phyloP scores from a whole-genome alignment of 2,797 vertebrate genomes.

The Philypnodon macrostomus region DNA sequence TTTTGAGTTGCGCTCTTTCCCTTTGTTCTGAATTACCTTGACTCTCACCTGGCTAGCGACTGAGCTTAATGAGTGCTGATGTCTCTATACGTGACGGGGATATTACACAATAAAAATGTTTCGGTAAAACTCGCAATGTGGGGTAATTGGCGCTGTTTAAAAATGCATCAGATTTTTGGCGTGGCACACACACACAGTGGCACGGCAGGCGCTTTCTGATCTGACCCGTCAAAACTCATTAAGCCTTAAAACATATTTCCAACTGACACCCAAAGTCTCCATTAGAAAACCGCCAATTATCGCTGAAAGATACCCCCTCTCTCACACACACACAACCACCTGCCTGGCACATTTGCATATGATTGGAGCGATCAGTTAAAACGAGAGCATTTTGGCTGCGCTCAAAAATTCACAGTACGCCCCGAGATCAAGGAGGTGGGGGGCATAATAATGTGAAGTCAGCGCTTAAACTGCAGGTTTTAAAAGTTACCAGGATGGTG shows the following conservation, averaged over 20 bases:
- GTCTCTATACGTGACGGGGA: constrained; percentile 71
- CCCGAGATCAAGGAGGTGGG: constrained; percentile 60
- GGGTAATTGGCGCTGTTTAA: constrained; percentile 81
- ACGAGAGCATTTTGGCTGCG: constrained; percentile 72
- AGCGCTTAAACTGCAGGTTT: constrained; percentile 73
- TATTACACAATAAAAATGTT: constrained; percentile 82
- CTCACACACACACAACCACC: too few relatives aligned
- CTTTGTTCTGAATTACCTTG: constrained; percentile 65
- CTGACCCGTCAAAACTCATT: constrained; percentile 81
- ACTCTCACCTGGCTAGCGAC: constrained; percentile 63
- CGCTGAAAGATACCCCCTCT: constrained; percentile 73
- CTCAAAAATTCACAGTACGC: constrained; percentile 74
- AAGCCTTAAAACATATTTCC: constrained; percentile 81
- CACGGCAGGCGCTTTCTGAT: constrained; percentile 68
- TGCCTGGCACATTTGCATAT: constrained; percentile 77
- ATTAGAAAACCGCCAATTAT: constrained; percentile 81
- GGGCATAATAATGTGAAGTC: constrained; percentile 67
- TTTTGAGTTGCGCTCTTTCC: constrained; percentile 47
- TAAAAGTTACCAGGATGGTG: constrained; percentile 66
- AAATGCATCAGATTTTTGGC: constrained; percentile 75
- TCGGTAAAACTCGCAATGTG: constrained; percentile 74
- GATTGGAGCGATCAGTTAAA: constrained; percentile 78
- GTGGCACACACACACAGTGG: constrained; percentile 42
- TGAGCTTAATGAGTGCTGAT: constrained; percentile 78
- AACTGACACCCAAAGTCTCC: constrained; percentile 78